A percentile compares a stretch with the other conserved stretches of the same genome.
phyloP scores from a whole-genome alignment of 92 coral and sea anemone species.

The Zoanthus sociatus region DNA sequence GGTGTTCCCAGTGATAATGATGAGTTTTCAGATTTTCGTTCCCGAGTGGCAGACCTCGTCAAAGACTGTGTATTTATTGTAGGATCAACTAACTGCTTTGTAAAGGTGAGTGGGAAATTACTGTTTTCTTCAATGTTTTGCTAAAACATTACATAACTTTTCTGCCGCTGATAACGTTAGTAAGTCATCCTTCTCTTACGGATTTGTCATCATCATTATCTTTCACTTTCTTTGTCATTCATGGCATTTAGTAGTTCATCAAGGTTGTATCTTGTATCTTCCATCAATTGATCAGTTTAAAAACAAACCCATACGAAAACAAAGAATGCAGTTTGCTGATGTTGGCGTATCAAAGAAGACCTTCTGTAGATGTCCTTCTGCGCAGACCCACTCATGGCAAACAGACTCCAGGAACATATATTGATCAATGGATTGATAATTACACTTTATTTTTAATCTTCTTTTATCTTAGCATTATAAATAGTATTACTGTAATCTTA shows the following conservation, averaged over 20 bases:
- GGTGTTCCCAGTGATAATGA: slow-evolving; percentile 84
- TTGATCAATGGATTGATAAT: neutral
- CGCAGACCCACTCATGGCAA: neutral
- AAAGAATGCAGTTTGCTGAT: neutral
- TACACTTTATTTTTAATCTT: neutral
- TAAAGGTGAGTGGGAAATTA: slow-evolving; percentile 69
- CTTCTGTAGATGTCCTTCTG: neutral
- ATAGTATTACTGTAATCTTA: too few species aligned
- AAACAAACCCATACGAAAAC: neutral
- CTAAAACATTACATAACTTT: too few species aligned
- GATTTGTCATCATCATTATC: too few species aligned
- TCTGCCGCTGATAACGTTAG: too few species aligned
- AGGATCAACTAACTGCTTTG: slow-evolving; percentile 88
- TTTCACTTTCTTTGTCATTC: too few species aligned
- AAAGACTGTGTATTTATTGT: slow-evolving; percentile 96
- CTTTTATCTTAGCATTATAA: too few species aligned
- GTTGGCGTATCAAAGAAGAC: neutral
- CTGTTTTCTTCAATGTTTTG: neutral
- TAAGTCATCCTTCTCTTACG: too few species aligned
- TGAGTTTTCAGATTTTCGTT: slow-evolving; percentile 94
- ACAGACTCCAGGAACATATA: neutral
- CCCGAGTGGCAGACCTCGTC: slow-evolving; percentile 90
- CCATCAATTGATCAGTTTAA: neutral
- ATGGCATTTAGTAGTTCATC: too few species aligned
- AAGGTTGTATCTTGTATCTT: neutral